A percentile compares a stretch with the other conserved stretches of the same genome.
Conservation (phyloP, 2,888 invertebrate species). For the Fabriciana adippe region DNA sequence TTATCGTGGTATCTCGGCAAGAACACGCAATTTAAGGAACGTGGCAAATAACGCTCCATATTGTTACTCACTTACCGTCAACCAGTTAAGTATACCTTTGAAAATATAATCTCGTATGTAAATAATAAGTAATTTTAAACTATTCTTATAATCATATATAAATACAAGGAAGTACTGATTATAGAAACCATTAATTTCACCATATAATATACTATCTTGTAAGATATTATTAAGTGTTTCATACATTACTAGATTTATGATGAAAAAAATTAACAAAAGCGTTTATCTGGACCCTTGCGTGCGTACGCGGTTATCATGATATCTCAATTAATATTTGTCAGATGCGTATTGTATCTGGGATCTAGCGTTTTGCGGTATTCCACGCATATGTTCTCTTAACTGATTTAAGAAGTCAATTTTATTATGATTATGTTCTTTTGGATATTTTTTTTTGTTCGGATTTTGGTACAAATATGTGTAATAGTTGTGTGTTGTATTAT, state of each 20-base stretch:
- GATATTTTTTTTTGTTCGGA: background rate
- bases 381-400: constrained; percentile 7
- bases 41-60: constrained; percentile 5
- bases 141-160: background rate
- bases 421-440: background rate
- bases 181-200: constrained; percentile 22
- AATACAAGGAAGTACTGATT: constrained; percentile 15
- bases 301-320: constrained; percentile 44
- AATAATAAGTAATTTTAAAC: background rate
- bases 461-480: too few relatives aligned
- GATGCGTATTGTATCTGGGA: constrained; percentile 43
- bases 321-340: constrained; percentile 55
- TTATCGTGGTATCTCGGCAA: constrained; percentile 6
- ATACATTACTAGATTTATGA: background rate
- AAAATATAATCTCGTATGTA: background rate
- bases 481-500: too few relatives aligned
- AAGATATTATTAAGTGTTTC: background rate
- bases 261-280: constrained; percentile 1
- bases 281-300: constrained; percentile 2
- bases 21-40: constrained; percentile 3
- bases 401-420: constrained; percentile 1
- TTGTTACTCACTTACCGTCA: background rate
- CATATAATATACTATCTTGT: background rate
- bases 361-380: constrained; percentile 43
- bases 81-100: background rate